Evolutionary conservation across 2,113 vertebrate species (phyloP).

Genomic region (Oryzias melastigma): DNA sequence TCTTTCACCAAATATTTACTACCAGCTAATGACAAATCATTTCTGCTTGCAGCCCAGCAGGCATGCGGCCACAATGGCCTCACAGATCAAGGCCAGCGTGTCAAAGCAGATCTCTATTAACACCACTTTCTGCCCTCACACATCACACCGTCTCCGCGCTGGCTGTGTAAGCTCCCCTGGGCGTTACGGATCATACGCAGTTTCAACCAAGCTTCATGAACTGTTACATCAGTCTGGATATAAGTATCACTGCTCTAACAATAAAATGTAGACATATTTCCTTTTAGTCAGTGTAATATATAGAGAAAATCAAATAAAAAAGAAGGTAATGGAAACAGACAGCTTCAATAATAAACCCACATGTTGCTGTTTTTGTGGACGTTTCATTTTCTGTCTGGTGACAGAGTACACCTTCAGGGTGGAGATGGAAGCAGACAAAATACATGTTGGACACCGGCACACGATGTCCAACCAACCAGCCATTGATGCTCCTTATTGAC

Average conservation of each 20-base stretch:
- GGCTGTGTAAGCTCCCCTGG: background rate
- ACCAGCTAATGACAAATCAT: slow-evolving; percentile 38
- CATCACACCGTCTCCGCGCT: slow-evolving; percentile 18
- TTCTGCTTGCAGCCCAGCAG: slow-evolving; percentile 30
- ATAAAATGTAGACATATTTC: background rate
- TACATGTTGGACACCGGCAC: no score
- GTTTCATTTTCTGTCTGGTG: slow-evolving; percentile 33
- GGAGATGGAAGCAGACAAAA: slow-evolving; percentile 49
- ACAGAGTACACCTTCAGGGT: slow-evolving; percentile 50
- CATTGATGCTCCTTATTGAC: no score
- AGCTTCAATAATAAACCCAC: slow-evolving; percentile 18
- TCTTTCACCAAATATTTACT: slow-evolving; percentile 47
- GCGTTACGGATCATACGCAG: slow-evolving; percentile 1
- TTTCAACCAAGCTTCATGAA: slow-evolving; percentile 31
- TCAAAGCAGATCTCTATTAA: slow-evolving; percentile 44
- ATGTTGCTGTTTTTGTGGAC: slow-evolving; percentile 37
- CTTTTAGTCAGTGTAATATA: slow-evolving; percentile 4
- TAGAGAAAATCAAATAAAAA: background rate
- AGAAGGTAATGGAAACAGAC: background rate
- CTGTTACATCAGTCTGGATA: slow-evolving; percentile 20
- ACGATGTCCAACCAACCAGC: no score
- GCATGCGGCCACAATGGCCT: slow-evolving; percentile 31
- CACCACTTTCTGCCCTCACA: slow-evolving; percentile 25
- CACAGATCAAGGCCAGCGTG: slow-evolving; percentile 40
- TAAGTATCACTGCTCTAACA: background rate